phyloP scores from a whole-genome alignment of 2,888 invertebrate species.

The Liodrosophila aerea region DNA sequence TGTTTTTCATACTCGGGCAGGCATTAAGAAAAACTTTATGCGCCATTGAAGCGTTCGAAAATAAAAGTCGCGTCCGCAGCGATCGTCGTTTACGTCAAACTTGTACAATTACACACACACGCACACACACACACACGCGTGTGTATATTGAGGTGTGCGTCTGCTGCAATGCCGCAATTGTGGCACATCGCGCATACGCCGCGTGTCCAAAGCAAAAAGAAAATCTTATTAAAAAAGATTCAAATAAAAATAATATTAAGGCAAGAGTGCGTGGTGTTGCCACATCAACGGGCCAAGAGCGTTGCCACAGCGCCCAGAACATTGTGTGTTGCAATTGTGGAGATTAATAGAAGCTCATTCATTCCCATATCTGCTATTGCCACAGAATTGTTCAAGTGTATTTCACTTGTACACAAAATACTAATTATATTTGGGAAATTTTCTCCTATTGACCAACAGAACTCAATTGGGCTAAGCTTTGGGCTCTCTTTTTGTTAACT shows the following conservation, averaged over 20 bases:
- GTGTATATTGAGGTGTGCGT: conserved; percentile 43
- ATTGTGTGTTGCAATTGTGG: too few relatives aligned
- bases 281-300: conserved; percentile 22
- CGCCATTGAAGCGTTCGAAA: conserved; percentile 76
- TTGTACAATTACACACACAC: background rate
- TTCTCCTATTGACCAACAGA: too few relatives aligned
- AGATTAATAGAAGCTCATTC: too few relatives aligned
- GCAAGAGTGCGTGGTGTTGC: conserved; percentile 31
- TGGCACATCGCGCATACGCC: conserved; percentile 68
- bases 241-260: background rate
- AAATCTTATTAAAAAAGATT: background rate
- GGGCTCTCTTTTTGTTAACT: too few relatives aligned
- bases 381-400: too few relatives aligned
- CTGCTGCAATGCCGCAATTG: conserved; percentile 49
- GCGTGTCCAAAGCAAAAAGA: conserved; percentile 23
- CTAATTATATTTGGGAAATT: too few relatives aligned
- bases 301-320: conserved; percentile 6
- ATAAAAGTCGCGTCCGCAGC: conserved; percentile 68
- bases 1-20: conserved; percentile 75
- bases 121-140: conserved; percentile 8
- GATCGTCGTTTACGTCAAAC: conserved; percentile 64
- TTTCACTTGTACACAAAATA: too few relatives aligned
- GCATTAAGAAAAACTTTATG: conserved; percentile 77
- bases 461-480: too few relatives aligned
- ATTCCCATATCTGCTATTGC: too few relatives aligned